Evolutionary conservation across 2,797 vertebrate species (phyloP), one percentile per base, ranked within the genome.

Genomic region (Limnodromus scolopaceus): DNA sequence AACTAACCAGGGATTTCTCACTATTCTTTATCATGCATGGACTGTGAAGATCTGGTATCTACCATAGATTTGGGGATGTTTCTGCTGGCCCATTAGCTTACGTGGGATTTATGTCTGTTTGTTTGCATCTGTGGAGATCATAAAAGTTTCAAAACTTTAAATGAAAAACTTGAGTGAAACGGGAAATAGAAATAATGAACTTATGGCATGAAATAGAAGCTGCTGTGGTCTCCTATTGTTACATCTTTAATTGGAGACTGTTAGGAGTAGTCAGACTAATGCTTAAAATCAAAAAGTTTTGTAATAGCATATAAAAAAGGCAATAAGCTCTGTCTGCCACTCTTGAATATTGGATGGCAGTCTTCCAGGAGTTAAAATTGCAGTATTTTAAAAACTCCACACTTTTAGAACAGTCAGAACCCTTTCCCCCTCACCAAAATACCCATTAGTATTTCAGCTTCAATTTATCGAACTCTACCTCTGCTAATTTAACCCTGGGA

Each of bases 281-380:
- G 46, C 64, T 88, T 90, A 76, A 93, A 92, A 80, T 79, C 30
- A 82, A 53, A 18, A 86, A 84, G 70, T 95, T 95, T 92, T 88
- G 61, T 77, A 82, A 76, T n/a, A 93, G 61, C 60, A 16, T 68
- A 43, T 79, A 68, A 84, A 94, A 93, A 77, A 70, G 57, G 84
- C 78, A 96, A 36, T 93, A 85, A 96, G 60, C 3, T 11, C 25
- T 70, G 28, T 65, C 77, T 93, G 84, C 80, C 66, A 68, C 46
- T 87, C 49, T 49, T 53, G 70, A 84, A 84, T 94, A 94, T 84
- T 80, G 88, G 49, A 79, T 97, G 88, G 80, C 79, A n/a, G 10
- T 82, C 80, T 88, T 96, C 89, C 85, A 94, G 70, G 57, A 41
- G 34, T 81, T 94, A 90, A 91, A 94, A 82, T 49, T 38, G 61